phyloP scores from a whole-genome alignment of 2,113 vertebrate species.

The Clarias macrocephalus region DNA sequence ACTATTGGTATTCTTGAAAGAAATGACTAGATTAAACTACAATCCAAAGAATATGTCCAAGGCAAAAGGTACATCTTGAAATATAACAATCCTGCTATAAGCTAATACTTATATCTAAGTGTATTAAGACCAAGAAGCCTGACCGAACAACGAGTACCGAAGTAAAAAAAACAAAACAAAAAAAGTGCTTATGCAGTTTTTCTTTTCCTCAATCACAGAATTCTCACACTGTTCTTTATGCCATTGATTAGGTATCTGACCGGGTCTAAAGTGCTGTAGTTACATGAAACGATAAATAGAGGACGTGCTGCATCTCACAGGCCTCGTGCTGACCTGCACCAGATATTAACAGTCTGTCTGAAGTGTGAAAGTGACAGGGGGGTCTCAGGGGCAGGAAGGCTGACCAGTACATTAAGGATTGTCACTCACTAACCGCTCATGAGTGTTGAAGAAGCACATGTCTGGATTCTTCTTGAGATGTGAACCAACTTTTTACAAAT shows the following conservation, averaged over 20 bases:
- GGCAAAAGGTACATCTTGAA: background rate
- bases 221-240: background rate
- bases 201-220: too few species aligned
- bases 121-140: too few species aligned
- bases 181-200: too few species aligned
- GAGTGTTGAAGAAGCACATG: background rate
- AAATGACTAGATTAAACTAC: background rate
- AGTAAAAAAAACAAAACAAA: too few species aligned
- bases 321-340: slow-evolving; percentile 12
- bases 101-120: too few species aligned
- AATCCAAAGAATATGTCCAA: background rate
- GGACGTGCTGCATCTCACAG: slow-evolving; percentile 21
- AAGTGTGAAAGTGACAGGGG: slow-evolving; percentile 10
- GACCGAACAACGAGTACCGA: too few species aligned
- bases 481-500: background rate
- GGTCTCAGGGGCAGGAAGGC: slow-evolving; percentile 11
- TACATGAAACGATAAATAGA: background rate
- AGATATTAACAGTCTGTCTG: slow-evolving; percentile 36
- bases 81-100: too few species aligned
- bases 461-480: background rate
- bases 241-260: background rate
- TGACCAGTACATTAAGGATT: slow-evolving; percentile 10
- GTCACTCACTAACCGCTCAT: slow-evolving; percentile 18
- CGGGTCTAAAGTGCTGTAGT: background rate
- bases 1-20: background rate